phyloP scores from a whole-genome alignment of 2,113 vertebrate genomes.

The Octodon degus region DNA sequence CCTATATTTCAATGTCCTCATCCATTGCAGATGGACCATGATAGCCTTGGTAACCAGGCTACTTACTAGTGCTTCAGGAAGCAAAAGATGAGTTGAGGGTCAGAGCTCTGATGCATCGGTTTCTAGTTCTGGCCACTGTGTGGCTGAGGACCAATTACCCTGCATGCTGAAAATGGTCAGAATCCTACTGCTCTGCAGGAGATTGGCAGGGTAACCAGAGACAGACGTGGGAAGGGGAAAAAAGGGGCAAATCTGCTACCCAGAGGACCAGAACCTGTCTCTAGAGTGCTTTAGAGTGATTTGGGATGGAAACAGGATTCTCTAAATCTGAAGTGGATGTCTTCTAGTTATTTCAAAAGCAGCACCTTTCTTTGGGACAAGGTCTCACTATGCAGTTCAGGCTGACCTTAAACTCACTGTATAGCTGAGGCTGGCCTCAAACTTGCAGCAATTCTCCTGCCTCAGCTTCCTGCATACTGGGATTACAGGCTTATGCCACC shows the following conservation, averaged over 20 bases:
- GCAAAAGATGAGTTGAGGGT: background rate
- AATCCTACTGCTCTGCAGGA: background rate
- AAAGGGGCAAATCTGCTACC: background rate
- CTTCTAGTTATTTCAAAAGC: slow-evolving; percentile 26
- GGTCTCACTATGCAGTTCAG: background rate
- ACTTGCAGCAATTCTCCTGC: background rate
- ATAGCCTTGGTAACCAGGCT: background rate
- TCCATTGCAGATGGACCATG: background rate
- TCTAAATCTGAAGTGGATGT: background rate
- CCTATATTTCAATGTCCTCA: background rate
- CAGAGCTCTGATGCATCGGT: background rate
- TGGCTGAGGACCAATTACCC: background rate
- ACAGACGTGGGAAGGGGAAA: background rate
- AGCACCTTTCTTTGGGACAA: background rate
- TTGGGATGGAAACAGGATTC: background rate
- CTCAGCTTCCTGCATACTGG: background rate
- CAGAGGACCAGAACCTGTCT: background rate
- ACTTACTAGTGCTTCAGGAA: background rate
- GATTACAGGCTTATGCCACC: background rate
- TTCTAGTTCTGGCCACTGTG: background rate
- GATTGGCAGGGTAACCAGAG: background rate
- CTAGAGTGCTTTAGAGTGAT: background rate
- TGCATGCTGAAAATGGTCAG: background rate
- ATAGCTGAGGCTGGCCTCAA: background rate
- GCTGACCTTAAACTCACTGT: background rate